phyloP scores from a whole-genome alignment of 2,113 vertebrate species.

The Petromus typicus region DNA sequence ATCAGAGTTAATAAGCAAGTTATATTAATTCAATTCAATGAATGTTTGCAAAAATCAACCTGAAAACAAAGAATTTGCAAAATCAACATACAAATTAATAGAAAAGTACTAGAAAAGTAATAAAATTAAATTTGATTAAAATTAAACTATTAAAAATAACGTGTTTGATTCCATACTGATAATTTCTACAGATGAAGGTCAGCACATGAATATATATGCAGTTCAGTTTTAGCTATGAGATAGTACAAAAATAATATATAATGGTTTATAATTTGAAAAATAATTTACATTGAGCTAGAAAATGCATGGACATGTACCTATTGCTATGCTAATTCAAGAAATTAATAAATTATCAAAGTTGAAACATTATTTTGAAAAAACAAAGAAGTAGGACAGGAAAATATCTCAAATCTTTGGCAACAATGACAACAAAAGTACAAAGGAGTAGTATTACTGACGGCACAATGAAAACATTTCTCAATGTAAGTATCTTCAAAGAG shows the following conservation, averaged over 20 bases:
- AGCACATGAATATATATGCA: background rate
- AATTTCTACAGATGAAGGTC: constrained; percentile 7
- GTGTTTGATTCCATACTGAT: background rate
- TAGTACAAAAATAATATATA: background rate
- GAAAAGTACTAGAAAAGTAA: constrained; percentile 4
- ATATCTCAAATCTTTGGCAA: background rate
- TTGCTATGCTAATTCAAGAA: constrained; percentile 42
- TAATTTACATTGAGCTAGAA: constrained; percentile 26
- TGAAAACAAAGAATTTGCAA: constrained; percentile 54
- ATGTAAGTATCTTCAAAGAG: constrained; percentile 43
- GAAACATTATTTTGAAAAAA: constrained; percentile 39
- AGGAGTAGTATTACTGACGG: background rate
- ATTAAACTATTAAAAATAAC: constrained; percentile 27
- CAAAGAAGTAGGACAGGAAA: background rate
- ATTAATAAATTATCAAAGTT: constrained; percentile 43
- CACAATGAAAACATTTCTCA: background rate
- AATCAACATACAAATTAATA: constrained; percentile 21
- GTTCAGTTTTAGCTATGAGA: constrained; percentile 17
- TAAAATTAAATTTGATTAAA: background rate
- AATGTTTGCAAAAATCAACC: too few species aligned
- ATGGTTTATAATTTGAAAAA: constrained; percentile 49
- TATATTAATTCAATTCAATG: too few species aligned
- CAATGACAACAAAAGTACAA: constrained; percentile 29
- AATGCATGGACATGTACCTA: constrained; percentile 4
- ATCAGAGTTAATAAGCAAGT: constrained; percentile 80